Evolutionary conservation across 2,113 vertebrate genomes (phyloP).

Genomic region (Gila orcuttii): DNA sequence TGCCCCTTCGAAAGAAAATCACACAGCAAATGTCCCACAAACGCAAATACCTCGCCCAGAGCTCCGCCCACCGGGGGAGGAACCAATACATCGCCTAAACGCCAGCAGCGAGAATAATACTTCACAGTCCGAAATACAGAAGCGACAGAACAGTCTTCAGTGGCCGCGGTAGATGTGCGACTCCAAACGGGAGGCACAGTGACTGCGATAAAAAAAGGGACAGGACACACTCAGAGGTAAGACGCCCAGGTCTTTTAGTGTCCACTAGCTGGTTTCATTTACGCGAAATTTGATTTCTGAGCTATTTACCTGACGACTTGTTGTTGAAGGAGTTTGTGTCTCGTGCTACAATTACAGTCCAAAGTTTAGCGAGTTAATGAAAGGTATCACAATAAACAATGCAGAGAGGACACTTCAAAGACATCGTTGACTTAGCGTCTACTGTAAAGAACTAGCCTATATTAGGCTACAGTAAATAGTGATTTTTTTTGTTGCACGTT

Average conservation of each 20-base stretch:
- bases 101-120: constrained; percentile 66
- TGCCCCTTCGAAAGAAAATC: not conserved
- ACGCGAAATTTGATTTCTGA: not conserved
- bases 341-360: not conserved
- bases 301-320: not conserved
- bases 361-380: constrained; percentile 21
- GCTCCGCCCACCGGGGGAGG: constrained; percentile 65
- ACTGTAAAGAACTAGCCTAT: not conserved
- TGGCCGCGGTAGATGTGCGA: constrained; percentile 70
- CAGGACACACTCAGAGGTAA: constrained; percentile 66
- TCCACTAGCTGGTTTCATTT: not conserved
- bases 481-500: not conserved
- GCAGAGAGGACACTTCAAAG: not conserved
- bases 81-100: constrained; percentile 55
- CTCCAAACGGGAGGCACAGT: constrained; percentile 65
- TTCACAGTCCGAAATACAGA: constrained; percentile 65
- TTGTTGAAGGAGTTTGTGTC: not conserved
- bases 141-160: constrained; percentile 73
- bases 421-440: not conserved
- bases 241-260: constrained; percentile 48
- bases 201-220: constrained; percentile 65
- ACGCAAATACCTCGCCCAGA: not conserved
- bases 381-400: constrained; percentile 12
- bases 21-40: not conserved
- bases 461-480: not conserved